These are phyloP conservation scores for Sogatella furcifera DNA, from an alignment of 1,140 invertebrate genomes.

Conservation along the genomic window DNA sequence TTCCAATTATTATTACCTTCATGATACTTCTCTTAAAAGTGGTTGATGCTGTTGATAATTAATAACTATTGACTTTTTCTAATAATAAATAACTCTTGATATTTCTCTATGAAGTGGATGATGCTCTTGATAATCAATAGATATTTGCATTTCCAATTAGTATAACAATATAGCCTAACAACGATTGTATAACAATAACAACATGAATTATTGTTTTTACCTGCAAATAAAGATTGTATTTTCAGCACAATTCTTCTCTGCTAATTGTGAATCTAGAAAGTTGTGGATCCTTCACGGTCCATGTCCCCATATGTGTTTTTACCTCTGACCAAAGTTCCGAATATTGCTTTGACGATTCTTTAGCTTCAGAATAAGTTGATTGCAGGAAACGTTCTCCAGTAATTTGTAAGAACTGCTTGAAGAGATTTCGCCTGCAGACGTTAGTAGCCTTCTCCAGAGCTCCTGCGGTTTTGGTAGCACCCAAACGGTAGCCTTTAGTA, in stretches of 20 bases:
- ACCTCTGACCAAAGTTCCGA: neutral
- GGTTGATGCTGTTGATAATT: no score
- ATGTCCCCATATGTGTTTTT: slow-evolving; percentile 1
- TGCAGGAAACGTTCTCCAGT: neutral
- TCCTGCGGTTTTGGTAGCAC: slow-evolving; percentile 61
- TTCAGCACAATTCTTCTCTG: neutral
- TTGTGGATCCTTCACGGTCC: slow-evolving; percentile 5
- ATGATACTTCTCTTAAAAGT: no score
- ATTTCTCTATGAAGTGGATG: no score
- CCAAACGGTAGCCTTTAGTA: slow-evolving; percentile 69
- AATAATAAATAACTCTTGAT: no score
- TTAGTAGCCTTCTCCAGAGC: slow-evolving; percentile 26
- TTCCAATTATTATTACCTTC: no score
- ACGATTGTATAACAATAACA: no score
- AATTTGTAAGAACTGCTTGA: slow-evolving; percentile 10
- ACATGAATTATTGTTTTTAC: no score
- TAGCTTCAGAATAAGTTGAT: neutral
- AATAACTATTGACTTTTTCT: no score
- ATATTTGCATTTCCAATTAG: no score
- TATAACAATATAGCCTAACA: no score
- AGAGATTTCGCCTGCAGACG: slow-evolving; percentile 12
- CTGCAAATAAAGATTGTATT: no score
- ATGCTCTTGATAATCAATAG: no score
- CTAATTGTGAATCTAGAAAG: neutral
- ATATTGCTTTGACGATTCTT: neutral